A percentile compares a stretch with the other conserved stretches of the same genome.
Conservation (phyloP, 1,140 invertebrate species). For the Zophobas morio region DNA sequence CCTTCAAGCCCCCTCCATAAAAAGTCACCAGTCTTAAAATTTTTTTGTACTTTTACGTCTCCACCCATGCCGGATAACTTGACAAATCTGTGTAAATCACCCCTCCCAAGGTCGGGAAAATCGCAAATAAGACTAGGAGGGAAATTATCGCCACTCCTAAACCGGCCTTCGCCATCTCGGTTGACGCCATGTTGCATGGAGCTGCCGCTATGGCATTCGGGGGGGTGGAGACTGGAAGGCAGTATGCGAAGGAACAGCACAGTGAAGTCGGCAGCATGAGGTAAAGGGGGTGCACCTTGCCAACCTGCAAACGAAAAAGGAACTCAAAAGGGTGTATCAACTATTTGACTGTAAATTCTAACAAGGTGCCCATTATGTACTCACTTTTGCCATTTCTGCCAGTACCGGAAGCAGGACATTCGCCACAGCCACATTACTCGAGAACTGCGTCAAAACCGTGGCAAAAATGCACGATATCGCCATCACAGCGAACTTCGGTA, state of each 20-base stretch:
- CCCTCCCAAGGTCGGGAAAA: conserved; percentile 69
- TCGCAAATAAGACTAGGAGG: conserved; percentile 63
- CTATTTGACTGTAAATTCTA: neutral
- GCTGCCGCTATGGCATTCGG: conserved; percentile 96
- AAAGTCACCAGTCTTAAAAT: conserved; percentile 10
- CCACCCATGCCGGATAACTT: conserved; percentile 71
- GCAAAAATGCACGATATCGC: conserved; percentile 72
- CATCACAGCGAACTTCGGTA: conserved; percentile 73
- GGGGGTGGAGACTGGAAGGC: conserved; percentile 84
- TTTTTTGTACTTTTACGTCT: neutral
- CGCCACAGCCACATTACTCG: conserved; percentile 88
- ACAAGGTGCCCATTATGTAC: neutral
- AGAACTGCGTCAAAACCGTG: conserved; percentile 83
- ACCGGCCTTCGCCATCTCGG: conserved; percentile 78
- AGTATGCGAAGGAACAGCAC: conserved; percentile 84
- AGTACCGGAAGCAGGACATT: conserved; percentile 87
- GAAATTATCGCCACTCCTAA: conserved; percentile 65
- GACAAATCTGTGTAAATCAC: conserved; percentile 71
- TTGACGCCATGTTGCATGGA: conserved; percentile 82
- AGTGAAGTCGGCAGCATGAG: conserved; percentile 89
- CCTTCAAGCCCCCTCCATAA: neutral
- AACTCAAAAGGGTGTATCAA: neutral
- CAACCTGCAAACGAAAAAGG: conserved; percentile 49
- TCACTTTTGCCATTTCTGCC: conserved; percentile 75
- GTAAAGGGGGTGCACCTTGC: conserved; percentile 84